Percentiles rank a stretch among this genome's conserved stretches.
Evolutionary conservation across 2,113 vertebrate genomes (phyloP).

Genomic region (Microtus ochrogaster): DNA sequence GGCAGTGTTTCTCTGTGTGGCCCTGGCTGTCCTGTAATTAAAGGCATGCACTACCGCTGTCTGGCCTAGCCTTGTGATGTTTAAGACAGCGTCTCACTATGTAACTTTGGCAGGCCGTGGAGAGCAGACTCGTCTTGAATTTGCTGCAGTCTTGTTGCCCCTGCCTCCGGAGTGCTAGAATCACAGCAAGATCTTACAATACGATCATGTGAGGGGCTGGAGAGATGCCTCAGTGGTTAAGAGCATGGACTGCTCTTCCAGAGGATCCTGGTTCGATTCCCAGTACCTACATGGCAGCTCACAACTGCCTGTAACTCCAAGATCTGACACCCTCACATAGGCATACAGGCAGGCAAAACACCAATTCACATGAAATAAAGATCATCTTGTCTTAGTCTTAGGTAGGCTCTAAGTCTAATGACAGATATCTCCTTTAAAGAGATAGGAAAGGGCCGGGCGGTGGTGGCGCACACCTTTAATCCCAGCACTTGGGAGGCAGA

Average conservation of each 20-base stretch:
- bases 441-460: neutral
- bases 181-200: neutral
- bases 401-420: no score
- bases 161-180: neutral
- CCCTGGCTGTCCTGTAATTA: neutral
- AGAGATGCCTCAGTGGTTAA: neutral
- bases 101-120: neutral
- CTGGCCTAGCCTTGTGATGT: no score
- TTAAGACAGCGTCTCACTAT: neutral
- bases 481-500: no score
- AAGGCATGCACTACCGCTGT: neutral
- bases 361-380: no score
- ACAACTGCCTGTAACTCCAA: neutral
- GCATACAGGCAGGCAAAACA: no score
- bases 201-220: neutral
- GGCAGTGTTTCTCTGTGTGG: no score
- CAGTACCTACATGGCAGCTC: neutral
- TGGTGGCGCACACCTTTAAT: no score
- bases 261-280: neutral
- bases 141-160: neutral
- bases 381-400: no score
- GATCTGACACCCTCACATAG: neutral
- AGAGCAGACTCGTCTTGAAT: neutral
- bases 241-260: neutral
- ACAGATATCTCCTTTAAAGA: neutral